Base-by-base conservation (phyloP, 1,140 invertebrate species). In the Patella vulgata region DNA sequence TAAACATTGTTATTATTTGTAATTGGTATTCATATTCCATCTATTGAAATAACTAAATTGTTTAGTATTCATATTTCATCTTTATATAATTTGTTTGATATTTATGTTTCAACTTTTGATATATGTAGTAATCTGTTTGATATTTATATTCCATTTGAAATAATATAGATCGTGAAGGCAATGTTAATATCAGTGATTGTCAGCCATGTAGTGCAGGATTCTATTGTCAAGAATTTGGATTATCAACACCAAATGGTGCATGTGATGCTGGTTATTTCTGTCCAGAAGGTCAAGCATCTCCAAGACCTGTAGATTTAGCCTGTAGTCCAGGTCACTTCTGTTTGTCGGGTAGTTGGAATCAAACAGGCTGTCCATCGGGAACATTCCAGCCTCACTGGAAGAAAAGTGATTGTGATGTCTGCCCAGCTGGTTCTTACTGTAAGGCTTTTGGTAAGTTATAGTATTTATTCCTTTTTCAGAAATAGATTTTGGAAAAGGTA, bases 241-340 rank as follows among this genome's bases (percentile, higher is more conserved):
- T 74, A 9, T 59, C 59, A 9, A 40, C 36, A 28, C 77, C 78
- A 2, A 75, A 59, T 27, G 76, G 61, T 30, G 68, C 59, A 6
- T 82, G 79, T 62, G 56, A 63, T 48, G 63, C 70, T 36, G 79
- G 79, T 11, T 79, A 73, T 58, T 82, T 68, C 66, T 82, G 80
- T 48, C 79, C 79, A 3, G 74, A 68, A n/a, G 79, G 79, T 31
- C 73, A 77, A 36, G 59, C 70, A 44, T 59, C 71, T 4, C 65
- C 71, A 1, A 61, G 68, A 28, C 78, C 79, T 23, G 66, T 59
- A 4, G 46, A 55, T 21, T 66, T 73, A 39, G 69, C 70, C 23
- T 82, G 80, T 57, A 72, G 66, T 56, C 77, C 78, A 17, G 78
- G 80, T 31, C 75, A 81, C 57, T 81, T 79, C 79, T 82, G 81